Base-by-base conservation (phyloP, 2,888 invertebrate species). In the Lochmaea crataegi region DNA sequence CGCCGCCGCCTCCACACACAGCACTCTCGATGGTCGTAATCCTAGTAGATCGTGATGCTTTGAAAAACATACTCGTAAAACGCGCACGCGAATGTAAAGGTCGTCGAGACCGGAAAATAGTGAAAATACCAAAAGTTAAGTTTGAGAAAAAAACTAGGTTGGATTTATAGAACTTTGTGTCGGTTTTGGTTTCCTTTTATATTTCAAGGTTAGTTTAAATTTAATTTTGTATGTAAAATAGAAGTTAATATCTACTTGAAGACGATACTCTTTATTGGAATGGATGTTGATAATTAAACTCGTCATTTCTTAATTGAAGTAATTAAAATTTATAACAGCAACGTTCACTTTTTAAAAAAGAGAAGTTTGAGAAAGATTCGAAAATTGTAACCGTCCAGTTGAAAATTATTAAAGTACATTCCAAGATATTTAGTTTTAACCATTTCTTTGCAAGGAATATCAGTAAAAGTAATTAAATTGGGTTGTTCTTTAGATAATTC, bases 11-110 rank as follows among this genome's bases (percentile, higher is more conserved):
- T 1, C 42, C 45, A 14, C 45, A 38, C 42, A 18, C 61, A 63
- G 61, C 42, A 42, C 42, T 66, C 66, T 66, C 57, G 65, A 58
- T 67, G 42, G 58, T 26, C 57, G 41, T 66, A 53, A 71, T 71
- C 71, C 65, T 66, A 65, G 66, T n/a, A 51, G 65, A 51, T 51
- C 63, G 72, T 57, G 42, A 42, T 63, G 67, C 72, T 60, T 68
- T 68, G 57, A 68, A 64, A 72, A 63, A 48, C 48, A n/a, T 14
- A 67, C 66, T 67, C 71, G 67, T 56, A 45, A 60, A 68, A 64
- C 72, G 72, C 68, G 72, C 67, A 72, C 72, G 72, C 67, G 63
- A 72, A 63, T 57, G 72, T 63, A 72, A 67, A 72, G 67, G 72
- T 72, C 71, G 71, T 41, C 22, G 53, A 61, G 65, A 42, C 53